Evolutionary conservation across 2,797 vertebrate genomes (phyloP), one percentile per base, ranked within the genome.

Genomic region (Muscicapa comitata): DNA sequence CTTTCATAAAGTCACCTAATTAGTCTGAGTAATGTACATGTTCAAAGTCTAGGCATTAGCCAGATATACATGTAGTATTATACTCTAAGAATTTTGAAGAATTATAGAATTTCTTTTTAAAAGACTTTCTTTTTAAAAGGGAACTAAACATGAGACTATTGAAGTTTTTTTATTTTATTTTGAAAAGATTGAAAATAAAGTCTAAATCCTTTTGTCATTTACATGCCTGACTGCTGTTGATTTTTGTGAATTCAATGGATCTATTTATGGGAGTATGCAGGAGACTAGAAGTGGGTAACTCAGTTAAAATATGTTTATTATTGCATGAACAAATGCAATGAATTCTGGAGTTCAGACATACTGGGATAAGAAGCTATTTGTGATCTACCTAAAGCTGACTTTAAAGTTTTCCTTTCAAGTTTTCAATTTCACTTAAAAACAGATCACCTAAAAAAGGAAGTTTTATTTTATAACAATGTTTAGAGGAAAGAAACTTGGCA

Each of bases 1-100:
- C 91, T 97, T 95, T 95, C 88, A 77, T 77, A 77, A 93, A 88
- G 53, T 59, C 8, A 3, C 78, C 86, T 90, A 94, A 88, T 93
- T 91, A 76, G 75, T 92, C 63, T 70, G 77, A 65, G 65, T 68
- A 88, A 88, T 35, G 68, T 94, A 65, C 28, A 33, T 14, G 38
- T 76, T 91, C 84, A 78, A 73, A 59, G 54, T 29, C 28, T 61
- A 74, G 43, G 61, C 23, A 54, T 77, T 79, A 71, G 8, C 26
- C 28, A 89, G 29, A 26, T 62, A 88, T 78, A 93, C 40, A 48
- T 11, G 13, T 38, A 43, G 66, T 70, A 23, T 67, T 59, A 43
- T 53, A 24, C n/a, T 25, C 57, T 43, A 48, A 68, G 73, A 78
- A 71, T 88, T 84, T 73, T 72, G 33, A 54, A 72, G 29, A 84